Base-by-base conservation (phyloP, 2,797 vertebrate species). In the Amazona finschi region DNA sequence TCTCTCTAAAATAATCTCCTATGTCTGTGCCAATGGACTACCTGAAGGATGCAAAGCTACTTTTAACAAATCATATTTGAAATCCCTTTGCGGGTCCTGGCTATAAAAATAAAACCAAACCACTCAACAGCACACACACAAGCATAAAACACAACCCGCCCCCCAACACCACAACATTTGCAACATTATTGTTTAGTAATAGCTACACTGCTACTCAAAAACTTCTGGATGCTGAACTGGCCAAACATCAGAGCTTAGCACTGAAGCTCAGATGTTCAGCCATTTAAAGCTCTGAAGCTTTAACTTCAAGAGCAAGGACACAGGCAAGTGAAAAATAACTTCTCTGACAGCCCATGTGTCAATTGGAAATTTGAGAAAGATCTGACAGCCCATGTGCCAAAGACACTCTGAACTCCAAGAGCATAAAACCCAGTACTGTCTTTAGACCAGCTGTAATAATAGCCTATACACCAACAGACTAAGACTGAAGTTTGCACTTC, bases 301-400 rank as follows among this genome's bases (percentile, higher is more conserved):
- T 38, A 90, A 62, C n/a, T 79, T 47, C 50, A 76, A 62, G 31
- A 90, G 36, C 44, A 93, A 91, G 70, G 50, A 36, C 70, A 88
- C 8, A 75, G 14, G 30, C 78, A 57, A 87, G 52, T 43, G 66
- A 92, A 87, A 93, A 94, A 84, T 75, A 91, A 81, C 76, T 88
- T 66, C 49, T 46, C 31, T n/a, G 77, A 81, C 60, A 94, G 80
- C 17, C 50, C 43, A 70, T 5, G 28, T 79, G 75, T 52, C 87
- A 81, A 55, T 0, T 12, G 28, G 95, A 94, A 94, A 94, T 49
- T 30, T 90, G 83, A 95, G 96, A 91, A 94, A 91, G 94, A 85
- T 67, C 36, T 70, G 86, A 66, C 14, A 76, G 60, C n/a, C 31
- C 39, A 33, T 5, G 57, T 60, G 55, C 58, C 69, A 38, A 84